These are phyloP conservation scores for Elachura formosa DNA, from an alignment of 2,113 vertebrate species.

Conservation along the genomic window DNA sequence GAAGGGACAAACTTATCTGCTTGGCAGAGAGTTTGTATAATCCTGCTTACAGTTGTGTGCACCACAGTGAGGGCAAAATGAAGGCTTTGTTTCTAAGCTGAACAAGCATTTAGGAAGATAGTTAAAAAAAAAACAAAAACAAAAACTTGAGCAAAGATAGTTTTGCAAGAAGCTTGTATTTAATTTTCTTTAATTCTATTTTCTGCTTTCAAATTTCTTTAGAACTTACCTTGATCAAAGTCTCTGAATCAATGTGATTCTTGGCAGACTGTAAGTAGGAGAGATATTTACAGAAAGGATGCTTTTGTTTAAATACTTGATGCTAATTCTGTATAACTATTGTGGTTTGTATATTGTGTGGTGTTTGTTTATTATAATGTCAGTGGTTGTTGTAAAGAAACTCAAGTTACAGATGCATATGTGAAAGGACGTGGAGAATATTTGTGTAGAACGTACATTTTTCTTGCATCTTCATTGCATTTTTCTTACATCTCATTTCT, in stretches of 20 bases:
- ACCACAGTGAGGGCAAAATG: not conserved
- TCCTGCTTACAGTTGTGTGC: not conserved
- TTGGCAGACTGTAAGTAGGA: conserved; percentile 2
- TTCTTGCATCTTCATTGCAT: not conserved
- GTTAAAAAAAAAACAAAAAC: too few species aligned
- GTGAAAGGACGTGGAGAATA: not conserved
- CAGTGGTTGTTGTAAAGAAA: conserved; percentile 27
- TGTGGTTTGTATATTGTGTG: conserved; percentile 1
- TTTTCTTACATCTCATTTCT: too few species aligned
- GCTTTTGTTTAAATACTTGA: conserved; percentile 46
- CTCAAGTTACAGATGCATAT: not conserved
- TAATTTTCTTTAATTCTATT: not conserved
- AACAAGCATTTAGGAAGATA: not conserved
- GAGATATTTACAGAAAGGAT: conserved; percentile 46
- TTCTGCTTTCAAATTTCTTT: not conserved
- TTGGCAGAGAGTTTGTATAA: not conserved
- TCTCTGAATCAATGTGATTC: not conserved
- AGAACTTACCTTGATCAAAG: not conserved
- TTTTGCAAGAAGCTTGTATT: not conserved
- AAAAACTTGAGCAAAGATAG: not conserved
- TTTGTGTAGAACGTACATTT: not conserved
- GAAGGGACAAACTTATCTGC: not conserved
- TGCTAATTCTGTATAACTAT: conserved; percentile 4
- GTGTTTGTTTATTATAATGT: conserved; percentile 26
- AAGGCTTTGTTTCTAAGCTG: not conserved